Evolutionary conservation across 2,888 invertebrate species (phyloP).

Genomic region (Magallana nippona): DNA sequence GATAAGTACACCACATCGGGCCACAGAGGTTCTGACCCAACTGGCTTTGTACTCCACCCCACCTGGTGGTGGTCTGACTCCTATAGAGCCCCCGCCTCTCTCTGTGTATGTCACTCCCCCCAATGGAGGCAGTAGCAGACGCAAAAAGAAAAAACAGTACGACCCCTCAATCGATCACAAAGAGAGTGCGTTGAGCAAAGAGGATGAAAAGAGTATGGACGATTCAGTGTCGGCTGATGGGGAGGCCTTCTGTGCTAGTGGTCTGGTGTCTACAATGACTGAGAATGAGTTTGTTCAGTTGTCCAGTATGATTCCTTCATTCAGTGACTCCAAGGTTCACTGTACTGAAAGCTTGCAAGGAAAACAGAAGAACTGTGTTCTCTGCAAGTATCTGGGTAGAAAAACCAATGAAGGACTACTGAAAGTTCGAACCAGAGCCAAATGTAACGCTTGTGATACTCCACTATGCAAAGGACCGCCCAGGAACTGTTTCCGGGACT

Average conservation of each 20-base stretch:
- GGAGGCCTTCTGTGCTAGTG: not conserved
- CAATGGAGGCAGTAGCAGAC: slow-evolving; percentile 20
- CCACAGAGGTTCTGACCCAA: slow-evolving; percentile 8
- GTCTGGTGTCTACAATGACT: slow-evolving; percentile 15
- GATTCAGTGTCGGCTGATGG: slow-evolving; percentile 16
- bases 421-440: slow-evolving; percentile 28
- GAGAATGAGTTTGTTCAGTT: slow-evolving; percentile 20
- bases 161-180: slow-evolving; percentile 1
- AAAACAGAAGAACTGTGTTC: slow-evolving; percentile 39
- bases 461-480: slow-evolving; percentile 43
- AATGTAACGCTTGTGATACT: slow-evolving; percentile 43
- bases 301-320: slow-evolving; percentile 10
- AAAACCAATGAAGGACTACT: slow-evolving; percentile 30
- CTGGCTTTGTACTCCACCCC: slow-evolving; percentile 15
- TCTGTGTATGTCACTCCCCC: slow-evolving; percentile 31
- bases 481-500: slow-evolving; percentile 41
- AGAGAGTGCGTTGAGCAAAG: not conserved
- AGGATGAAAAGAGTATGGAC: not conserved
- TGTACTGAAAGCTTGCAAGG: slow-evolving; percentile 28
- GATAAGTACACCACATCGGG: not conserved
- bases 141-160: slow-evolving; percentile 19
- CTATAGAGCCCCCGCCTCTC: slow-evolving; percentile 19
- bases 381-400: slow-evolving; percentile 37
- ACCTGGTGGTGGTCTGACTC: slow-evolving; percentile 20
- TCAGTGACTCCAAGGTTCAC: not conserved